Base-by-base conservation (phyloP, 1,140 invertebrate genomes). In the Penaeus japonicus region DNA sequence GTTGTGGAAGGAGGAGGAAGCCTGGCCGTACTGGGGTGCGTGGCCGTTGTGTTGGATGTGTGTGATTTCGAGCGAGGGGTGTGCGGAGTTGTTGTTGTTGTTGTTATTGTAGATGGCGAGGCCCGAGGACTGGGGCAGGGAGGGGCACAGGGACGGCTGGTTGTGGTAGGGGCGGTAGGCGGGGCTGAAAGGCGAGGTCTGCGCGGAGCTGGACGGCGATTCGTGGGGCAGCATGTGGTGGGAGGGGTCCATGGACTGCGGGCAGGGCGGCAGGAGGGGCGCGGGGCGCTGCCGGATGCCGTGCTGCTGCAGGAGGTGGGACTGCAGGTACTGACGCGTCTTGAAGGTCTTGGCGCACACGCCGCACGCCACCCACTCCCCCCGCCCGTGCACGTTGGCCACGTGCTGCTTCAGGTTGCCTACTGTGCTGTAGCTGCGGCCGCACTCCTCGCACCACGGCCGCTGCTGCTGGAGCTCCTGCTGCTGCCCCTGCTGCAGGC, bases 261-360 rank as follows among this genome's bases (percentile, higher is more conserved):
- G 27, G 86, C 55, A n/a, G 57, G 30, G 12, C 12, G 87, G 87
- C 27, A 88, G 35, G 65, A 88, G 39, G 3, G 87, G 80, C 24
- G 87, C 59, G 70, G 87, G 87, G 5, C 87, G 80, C 80, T 88
- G 87, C 80, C 87, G 57, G 62, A 88, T 88, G 87, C 87, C 87
- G 55, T 88, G 87, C 70, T 88, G 87, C 80, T 88, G 87, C 32
- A 88, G 80, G 20, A 88, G 87, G 87, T 88, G 87, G 22, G 87
- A 88, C 80, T 88, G 87, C 18, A 88, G 73, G 87, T 88, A 88
- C 87, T 88, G 87, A 32, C 87, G 87, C 24, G 87, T 88, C 80
- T 88, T 88, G 80, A 88, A 88, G 65, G 87, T 88, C 81, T 88
- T 88, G 54, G 80, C 87, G 55, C 87, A 88, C 70, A 88, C 87